Percentiles rank a stretch among this genome's conserved stretches.
Evolutionary conservation across 2,888 invertebrate species (phyloP).

Genomic region (Toxonevra muliebris): DNA sequence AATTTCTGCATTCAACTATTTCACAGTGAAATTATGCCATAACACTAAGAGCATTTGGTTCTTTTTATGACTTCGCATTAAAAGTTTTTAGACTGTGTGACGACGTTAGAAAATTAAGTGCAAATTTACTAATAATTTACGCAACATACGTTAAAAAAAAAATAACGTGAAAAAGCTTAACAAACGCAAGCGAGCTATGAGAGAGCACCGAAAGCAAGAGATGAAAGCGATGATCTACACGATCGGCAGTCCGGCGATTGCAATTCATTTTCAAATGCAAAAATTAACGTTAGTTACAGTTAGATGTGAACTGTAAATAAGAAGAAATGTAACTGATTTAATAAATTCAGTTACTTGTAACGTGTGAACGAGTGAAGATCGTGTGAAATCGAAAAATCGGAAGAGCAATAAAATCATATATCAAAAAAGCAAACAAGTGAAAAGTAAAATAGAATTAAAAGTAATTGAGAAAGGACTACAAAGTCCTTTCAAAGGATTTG

Average conservation of each 20-base stretch:
- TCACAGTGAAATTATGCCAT: background rate
- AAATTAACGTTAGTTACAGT: background rate
- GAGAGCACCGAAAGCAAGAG: too few relatives aligned
- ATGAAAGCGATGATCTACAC: too few relatives aligned
- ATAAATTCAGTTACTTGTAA: conserved; percentile 46
- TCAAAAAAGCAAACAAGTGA: conserved; percentile 5
- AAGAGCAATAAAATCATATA: conserved; percentile 7
- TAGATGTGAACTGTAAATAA: conserved; percentile 40
- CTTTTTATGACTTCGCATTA: too few relatives aligned
- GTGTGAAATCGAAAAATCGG: conserved; percentile 26
- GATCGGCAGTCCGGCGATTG: too few relatives aligned
- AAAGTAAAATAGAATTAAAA: conserved; percentile 22
- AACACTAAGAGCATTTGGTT: too few relatives aligned
- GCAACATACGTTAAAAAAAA: too few relatives aligned
- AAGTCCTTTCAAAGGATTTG: conserved; percentile 2
- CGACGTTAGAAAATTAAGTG: too few relatives aligned
- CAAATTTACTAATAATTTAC: too few relatives aligned
- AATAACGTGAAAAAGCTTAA: too few relatives aligned
- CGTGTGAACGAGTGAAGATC: conserved; percentile 38
- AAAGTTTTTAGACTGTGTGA: too few relatives aligned
- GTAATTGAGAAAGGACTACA: background rate
- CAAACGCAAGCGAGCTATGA: too few relatives aligned
- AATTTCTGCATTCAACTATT: background rate
- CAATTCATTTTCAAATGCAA: too few relatives aligned
- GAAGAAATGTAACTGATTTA: conserved; percentile 44